Evolutionary conservation across 2,888 invertebrate genomes (phyloP), one percentile per base, ranked within the genome.

Genomic region (Thereva nobilitata): DNA sequence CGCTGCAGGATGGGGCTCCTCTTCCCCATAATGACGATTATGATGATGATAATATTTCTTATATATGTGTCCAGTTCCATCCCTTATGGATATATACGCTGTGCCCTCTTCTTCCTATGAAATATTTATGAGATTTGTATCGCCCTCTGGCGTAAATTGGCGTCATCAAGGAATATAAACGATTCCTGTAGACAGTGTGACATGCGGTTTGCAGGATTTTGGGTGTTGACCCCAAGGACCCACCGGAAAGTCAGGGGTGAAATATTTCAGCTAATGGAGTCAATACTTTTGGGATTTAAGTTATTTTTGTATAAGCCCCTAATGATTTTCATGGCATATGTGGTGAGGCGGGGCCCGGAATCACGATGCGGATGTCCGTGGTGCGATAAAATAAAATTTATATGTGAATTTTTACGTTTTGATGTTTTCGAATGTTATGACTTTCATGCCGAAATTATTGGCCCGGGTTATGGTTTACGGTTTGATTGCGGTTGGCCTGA

Each of bases 51-150:
- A 42, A 66, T 65, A 66, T 68, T 55, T 65, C 61, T 68, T 52
- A n/a, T 23, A 23, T 23, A 23, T 45, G 23, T 63, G 50, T 12
- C 49, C 49, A 47, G 8, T 47, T 59, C 8, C 47, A 23, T 23
- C 23, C 23, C 23, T 23, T 23, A 23, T 4, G 10, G 4, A 59
- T 37, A 59, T 47, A 8, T 40, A 4, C 59, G 38, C 4, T 47
- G 38, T 38, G 5, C 42, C 7, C 38, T 23, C 23, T 23, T 23
- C 23, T 45, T n/a, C 12, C 53, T 59, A 67, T 69, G 69, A 69
- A 69, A 67, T 69, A 69, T 69, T 69, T 69, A 69, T 69, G 67
- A 67, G 67, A 69, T 67, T 67, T 69, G 69, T 69, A 67, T 67
- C 65, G 56, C 67, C 69, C 54, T 61, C 37, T 5, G 65, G 63